Conservation (phyloP, 2,797 vertebrate species). For the Buphagus erythrorhynchus region DNA sequence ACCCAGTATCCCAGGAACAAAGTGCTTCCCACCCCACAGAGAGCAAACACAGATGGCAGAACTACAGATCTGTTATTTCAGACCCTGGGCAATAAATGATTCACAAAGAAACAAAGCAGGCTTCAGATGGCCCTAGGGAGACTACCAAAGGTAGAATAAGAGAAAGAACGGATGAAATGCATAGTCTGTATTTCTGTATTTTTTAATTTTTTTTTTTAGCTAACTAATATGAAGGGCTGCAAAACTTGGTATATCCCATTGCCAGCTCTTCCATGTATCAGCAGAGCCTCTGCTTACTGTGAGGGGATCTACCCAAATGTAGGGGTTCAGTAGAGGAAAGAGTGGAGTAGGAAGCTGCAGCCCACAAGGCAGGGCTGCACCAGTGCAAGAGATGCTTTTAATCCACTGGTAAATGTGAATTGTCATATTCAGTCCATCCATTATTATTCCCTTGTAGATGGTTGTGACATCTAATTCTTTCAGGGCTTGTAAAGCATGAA, state of each 20-base stretch:
- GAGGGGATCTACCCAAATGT: background rate
- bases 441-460: background rate
- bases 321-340: background rate
- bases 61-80: background rate
- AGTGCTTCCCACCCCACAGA: background rate
- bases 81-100: background rate
- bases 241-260: background rate
- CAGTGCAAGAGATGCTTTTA: background rate
- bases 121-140: background rate
- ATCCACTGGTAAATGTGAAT: background rate
- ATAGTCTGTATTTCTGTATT: rapidly evolving
- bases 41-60: background rate
- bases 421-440: background rate
- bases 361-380: background rate
- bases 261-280: background rate
- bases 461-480: background rate
- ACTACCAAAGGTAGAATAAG: background rate
- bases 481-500: background rate
- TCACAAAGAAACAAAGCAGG: constrained; percentile 5
- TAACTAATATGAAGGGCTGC: background rate
- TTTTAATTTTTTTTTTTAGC: background rate
- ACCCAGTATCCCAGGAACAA: background rate
- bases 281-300: background rate
- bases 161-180: background rate
- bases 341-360: background rate